Evolutionary conservation across 1,140 invertebrate genomes (phyloP), one percentile per base, ranked within the genome.

Genomic region (Rhopalosiphum padi): DNA sequence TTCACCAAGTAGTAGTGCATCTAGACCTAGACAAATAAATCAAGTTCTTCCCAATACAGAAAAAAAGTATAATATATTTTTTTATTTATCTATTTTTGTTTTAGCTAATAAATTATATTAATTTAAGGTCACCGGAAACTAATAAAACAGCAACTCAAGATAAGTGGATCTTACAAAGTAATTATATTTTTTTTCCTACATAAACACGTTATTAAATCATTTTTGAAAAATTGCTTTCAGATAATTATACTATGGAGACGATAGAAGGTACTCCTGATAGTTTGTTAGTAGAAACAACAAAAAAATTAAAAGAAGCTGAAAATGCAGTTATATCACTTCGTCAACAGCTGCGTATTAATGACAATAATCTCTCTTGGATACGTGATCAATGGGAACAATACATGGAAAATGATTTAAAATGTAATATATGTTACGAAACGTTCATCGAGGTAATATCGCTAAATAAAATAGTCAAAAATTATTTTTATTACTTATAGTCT

Each of bases 251-350:
- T 55, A 51, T 37, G 1, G 82, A 93, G 7, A 22, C 82, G 41
- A 86, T 51, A 55, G 37, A 55, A 55, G 82, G 82, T 60, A 30
- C 91, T 15, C 82, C 91, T 41, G 91, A 93, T 93, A 93, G 48
- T 55, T 25, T 85, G 25, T 37, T 93, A 1, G 2, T 93, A 22
- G 91, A 93, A 86, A 37, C 48, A 86, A 82, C 86, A 85, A 93
- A 93, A 93, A 93, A 86, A 43, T 85, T 93, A 53, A 93, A 85
- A n/a, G 82, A 93, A 30, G 68, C 91, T 53, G 91, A 93, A 55
- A 93, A 93, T 43, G 2, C 9, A 37, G 25, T 55, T 8, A 15
- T 22, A 41, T 41, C 91, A 53, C 91, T 93, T n/a, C 48, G 35
- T 18, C 91, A 93, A 93, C 48, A 93, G 21, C 55, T 93, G 35